Base-by-base conservation (phyloP, 2,797 vertebrate species). In the Geotrypetes seraphini region DNA sequence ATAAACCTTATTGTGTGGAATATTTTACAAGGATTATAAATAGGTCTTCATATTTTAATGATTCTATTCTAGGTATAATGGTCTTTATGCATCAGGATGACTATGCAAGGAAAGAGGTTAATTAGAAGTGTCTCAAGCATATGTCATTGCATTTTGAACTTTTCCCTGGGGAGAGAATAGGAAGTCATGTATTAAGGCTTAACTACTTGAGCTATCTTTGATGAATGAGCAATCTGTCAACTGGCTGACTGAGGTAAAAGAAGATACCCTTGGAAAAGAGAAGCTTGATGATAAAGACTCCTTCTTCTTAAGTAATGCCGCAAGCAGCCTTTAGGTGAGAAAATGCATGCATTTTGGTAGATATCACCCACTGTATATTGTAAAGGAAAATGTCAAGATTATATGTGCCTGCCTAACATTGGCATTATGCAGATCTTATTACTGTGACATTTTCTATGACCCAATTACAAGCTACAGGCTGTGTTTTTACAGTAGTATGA, bases 21-120 rank as follows among this genome's bases (percentile, higher is more conserved):
- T 46, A 2, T 13, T 27, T 31, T 53, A 50, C 6, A 39, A 33
- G 26, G 47, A 39, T 55, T 50, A 45, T 9, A 39, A 16, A 43
- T 47, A 23, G 27, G 41, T 48, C 55, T 66, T 54, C 55, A 59
- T 50, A 66, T 68, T 69, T 60, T 63, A 58, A 60, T 47, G 25
- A 57, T 50, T 57, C n/a, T n/a, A n/a, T n/a, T n/a, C n/a, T n/a
- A n/a, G n/a, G n/a, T n/a, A n/a, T n/a, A n/a, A n/a, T n/a, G n/a
- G n/a, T n/a, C 48, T 51, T 53, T 43, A 45, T 64, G 51, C 50
- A 38, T 28, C 40, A 6, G 5, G 33, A 33, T 28, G 42, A 52
- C 50, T 69, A 68, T 72, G 57, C 45, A 59, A 66, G 37, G 33
- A 40, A 63, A 60, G 54, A 9, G 12, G 15, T 31, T 69, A 57